phyloP scores from a whole-genome alignment of 2,797 vertebrate genomes.

The Typhlichthys eigenmanni region DNA sequence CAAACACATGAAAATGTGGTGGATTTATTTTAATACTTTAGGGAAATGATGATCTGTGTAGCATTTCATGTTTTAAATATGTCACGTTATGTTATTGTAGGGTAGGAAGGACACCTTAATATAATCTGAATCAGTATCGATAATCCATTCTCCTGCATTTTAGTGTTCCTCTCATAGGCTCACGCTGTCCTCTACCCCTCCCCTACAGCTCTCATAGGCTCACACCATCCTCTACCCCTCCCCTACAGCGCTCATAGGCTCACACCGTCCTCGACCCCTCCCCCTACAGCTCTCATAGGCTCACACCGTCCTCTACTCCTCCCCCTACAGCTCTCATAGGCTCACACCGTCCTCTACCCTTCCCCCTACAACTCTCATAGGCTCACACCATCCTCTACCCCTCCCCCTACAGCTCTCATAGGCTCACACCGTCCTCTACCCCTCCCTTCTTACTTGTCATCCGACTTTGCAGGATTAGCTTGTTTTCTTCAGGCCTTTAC shows the following conservation, averaged over 20 bases:
- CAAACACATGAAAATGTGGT: conserved; percentile 44
- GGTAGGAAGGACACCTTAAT: background rate
- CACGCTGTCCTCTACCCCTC: background rate
- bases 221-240: background rate
- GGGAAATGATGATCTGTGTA: conserved; percentile 18
- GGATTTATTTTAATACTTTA: conserved; percentile 30
- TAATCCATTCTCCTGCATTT: background rate
- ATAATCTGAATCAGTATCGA: background rate
- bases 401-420: too few relatives aligned
- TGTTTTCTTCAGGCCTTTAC: conserved; percentile 13
- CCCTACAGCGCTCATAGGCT: too few relatives aligned
- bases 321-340: too few relatives aligned
- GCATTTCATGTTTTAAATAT: conserved; percentile 23
- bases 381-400: background rate
- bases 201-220: background rate
- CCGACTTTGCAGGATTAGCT: conserved; percentile 5
- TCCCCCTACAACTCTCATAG: too few relatives aligned
- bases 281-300: too few relatives aligned
- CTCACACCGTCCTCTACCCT: too few relatives aligned
- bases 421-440: background rate
- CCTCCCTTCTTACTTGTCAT: background rate
- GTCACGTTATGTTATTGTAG: background rate
- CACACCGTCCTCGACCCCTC: too few relatives aligned
- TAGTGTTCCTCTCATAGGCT: background rate
- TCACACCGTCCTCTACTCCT: too few relatives aligned